Conservation (phyloP, 2,888 invertebrate genomes). For the Mimumesa dahlbomi region DNA sequence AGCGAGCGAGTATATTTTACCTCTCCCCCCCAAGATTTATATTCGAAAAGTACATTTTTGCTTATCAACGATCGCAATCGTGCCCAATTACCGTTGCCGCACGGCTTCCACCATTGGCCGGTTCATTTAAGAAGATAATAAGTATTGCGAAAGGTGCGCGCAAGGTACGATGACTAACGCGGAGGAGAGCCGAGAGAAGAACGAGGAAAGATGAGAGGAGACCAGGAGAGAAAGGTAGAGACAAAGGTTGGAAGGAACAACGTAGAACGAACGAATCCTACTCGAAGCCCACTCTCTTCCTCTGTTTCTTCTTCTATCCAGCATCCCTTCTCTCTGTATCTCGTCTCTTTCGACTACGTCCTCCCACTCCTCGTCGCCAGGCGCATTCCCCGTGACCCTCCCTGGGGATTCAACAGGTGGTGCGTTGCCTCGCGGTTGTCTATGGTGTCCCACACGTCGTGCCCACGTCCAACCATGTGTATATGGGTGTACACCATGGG, state of each 20-base stretch:
- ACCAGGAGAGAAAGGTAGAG: constrained; percentile 34
- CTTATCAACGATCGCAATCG: constrained; percentile 46
- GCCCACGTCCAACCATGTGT: constrained; percentile 60
- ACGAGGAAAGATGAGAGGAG: constrained; percentile 35
- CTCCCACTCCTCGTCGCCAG: constrained; percentile 28
- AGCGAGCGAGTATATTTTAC: background rate
- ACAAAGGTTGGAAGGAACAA: constrained; percentile 53
- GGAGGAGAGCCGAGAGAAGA: constrained; percentile 37
- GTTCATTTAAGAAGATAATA: constrained; percentile 56
- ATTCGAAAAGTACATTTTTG: constrained; percentile 28
- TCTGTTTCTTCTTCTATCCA: constrained; percentile 35
- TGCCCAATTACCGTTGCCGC: constrained; percentile 44
- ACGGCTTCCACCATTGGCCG: constrained; percentile 36
- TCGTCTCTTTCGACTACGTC: constrained; percentile 31
- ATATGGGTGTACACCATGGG: constrained; percentile 57
- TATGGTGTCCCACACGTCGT: constrained; percentile 60
- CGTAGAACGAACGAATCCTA: constrained; percentile 46
- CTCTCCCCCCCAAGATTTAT: constrained; percentile 36
- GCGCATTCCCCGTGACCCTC: constrained; percentile 50
- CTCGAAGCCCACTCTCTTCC: constrained; percentile 32
- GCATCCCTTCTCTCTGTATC: constrained; percentile 18
- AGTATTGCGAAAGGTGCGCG: constrained; percentile 51
- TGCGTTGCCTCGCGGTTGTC: constrained; percentile 61
- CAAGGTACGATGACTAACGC: constrained; percentile 55
- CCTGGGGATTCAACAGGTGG: constrained; percentile 72